Base-by-base conservation (phyloP, 2,888 invertebrate species). In the Actias luna region DNA sequence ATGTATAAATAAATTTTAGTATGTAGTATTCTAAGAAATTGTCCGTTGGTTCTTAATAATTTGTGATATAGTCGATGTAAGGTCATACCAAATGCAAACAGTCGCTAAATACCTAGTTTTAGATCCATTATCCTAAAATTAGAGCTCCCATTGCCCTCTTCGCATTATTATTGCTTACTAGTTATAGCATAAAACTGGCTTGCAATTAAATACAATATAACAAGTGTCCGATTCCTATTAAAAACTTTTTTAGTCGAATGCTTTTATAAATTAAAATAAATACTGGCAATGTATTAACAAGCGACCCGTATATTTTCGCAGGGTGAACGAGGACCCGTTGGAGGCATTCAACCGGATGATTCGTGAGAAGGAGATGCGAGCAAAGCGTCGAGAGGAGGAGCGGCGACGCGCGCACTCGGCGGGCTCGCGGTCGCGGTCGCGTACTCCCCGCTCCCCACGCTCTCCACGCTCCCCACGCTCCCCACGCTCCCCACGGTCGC, bases 261-360 rank as follows among this genome's bases (percentile, higher is more conserved):
- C 7, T 25, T 50, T 50, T 10, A 42, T 18, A 7, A 42, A 5
- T 18, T 5, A 8, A 18, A n/a, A 18, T 42, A 33, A 10, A 10
- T 7, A 7, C 12, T 33, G 33, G 3, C 7, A 18, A 42, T 18
- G 4, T 18, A 18, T 42, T 18, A 18, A 50, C 8, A 52, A 36
- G 58, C 29, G 29, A 65, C 58, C 61, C 65, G 65, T 36, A 55
- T 25, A 64, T 76, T 84, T 87, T 77, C 85, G 67, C 84, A 96
- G 97, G 72, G 94, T 95, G 65, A 96, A 96, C 71, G 97, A 97
- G 78, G 97, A 98, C 88, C 97, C 97, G 4, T 87, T 97, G 74
- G 97, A 97, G 83, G 97, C 97, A 61, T 98, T 98, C 84, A 96
- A 97, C 84, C 94, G 97, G 70, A 96, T 97, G 93, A 94, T 98